Evolutionary conservation across 2,113 vertebrate species (phyloP).

Genomic region (Bombycilla garrulus): DNA sequence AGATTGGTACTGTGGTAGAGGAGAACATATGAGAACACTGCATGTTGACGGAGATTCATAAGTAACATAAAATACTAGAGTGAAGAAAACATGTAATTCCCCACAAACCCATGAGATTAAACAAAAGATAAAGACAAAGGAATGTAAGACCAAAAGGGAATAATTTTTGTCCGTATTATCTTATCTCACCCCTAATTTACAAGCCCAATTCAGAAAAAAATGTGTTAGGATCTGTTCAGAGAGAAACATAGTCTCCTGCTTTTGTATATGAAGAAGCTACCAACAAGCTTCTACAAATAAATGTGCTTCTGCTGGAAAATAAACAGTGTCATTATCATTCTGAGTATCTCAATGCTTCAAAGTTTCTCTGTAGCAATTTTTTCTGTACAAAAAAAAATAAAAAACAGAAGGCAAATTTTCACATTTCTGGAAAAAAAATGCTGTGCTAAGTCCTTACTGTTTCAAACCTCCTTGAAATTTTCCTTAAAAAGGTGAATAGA

Average conservation of each 20-base stretch:
- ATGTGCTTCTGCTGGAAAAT: background rate
- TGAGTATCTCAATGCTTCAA: background rate
- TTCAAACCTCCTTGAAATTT: background rate
- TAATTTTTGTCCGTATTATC: background rate
- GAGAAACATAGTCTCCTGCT: background rate
- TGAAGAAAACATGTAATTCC: background rate
- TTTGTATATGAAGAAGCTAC: background rate
- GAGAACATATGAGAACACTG: background rate
- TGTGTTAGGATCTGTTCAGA: background rate
- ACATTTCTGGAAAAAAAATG: background rate
- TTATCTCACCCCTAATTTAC: background rate
- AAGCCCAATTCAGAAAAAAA: background rate
- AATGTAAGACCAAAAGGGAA: background rate
- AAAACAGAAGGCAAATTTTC: background rate
- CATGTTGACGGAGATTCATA: background rate
- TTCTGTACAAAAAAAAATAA: background rate
- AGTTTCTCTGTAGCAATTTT: background rate
- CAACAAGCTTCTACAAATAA: background rate
- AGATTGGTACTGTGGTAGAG: background rate
- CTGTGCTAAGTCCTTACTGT: accelerated
- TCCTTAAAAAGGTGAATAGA: background rate
- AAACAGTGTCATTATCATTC: background rate
- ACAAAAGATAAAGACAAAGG: background rate
- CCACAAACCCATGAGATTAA: background rate
- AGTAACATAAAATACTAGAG: background rate